phyloP scores from a whole-genome alignment of 2,797 vertebrate genomes.

The Buceros bicornis region DNA sequence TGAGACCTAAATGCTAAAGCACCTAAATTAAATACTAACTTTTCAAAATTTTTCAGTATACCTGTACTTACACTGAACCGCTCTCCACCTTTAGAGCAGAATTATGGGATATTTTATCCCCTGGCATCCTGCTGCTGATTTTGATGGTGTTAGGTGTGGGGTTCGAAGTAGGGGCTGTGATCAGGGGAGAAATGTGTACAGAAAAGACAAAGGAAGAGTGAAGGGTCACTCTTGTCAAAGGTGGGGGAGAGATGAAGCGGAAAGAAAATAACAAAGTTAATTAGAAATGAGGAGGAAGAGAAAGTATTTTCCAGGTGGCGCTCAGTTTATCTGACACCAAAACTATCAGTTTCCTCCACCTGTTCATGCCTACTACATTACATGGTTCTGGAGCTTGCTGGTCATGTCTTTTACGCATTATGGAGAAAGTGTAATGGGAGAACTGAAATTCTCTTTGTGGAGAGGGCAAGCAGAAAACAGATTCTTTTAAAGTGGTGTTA shows the following conservation, averaged over 20 bases:
- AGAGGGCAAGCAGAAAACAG: background rate
- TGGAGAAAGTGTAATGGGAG: background rate
- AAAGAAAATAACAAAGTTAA: slow-evolving; percentile 38
- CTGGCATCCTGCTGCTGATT: background rate
- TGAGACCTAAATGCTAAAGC: background rate
- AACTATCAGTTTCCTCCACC: slow-evolving; percentile 39
- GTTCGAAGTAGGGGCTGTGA: background rate
- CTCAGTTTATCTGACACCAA: slow-evolving; percentile 37
- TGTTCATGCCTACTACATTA: slow-evolving; percentile 2
- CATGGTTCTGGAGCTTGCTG: background rate
- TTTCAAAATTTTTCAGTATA: background rate
- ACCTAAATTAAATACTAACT: background rate
- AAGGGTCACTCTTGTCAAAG: slow-evolving; percentile 23
- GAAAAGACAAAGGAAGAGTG: background rate
- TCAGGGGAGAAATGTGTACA: background rate
- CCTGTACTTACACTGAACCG: background rate
- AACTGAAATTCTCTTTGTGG: background rate
- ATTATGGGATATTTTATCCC: background rate
- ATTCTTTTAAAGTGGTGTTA: background rate
- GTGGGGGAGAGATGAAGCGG: background rate
- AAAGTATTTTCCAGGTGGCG: slow-evolving; percentile 35
- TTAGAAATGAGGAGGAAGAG: slow-evolving; percentile 16
- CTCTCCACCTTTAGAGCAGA: background rate
- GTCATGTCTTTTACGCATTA: background rate
- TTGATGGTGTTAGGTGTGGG: background rate